These are phyloP conservation scores for Melanargia galathea DNA, from an alignment of 2,888 invertebrate species.

Conservation along the genomic window DNA sequence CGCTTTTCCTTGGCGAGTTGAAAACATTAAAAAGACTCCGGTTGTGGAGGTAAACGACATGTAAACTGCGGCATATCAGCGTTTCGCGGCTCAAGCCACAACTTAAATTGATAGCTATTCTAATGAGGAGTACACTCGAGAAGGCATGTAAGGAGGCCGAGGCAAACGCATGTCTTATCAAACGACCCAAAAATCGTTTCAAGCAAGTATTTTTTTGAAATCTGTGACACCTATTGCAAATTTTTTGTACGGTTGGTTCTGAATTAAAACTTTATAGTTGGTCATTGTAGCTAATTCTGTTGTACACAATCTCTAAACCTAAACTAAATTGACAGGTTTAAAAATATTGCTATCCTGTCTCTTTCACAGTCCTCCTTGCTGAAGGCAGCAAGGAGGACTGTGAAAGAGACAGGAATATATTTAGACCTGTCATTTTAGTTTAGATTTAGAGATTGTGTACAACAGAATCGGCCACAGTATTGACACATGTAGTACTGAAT, in stretches of 20 bases:
- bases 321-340: no score
- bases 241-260: not conserved
- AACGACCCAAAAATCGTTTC: conserved; percentile 37
- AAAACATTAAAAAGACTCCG: conserved; percentile 55
- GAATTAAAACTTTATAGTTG: not conserved
- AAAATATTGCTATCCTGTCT: no score
- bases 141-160: conserved; percentile 73
- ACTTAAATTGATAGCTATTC: conserved; percentile 79
- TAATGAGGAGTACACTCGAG: conserved; percentile 69
- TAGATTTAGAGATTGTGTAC: no score
- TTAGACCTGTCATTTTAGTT: no score
- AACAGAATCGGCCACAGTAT: no score
- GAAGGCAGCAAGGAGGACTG: no score
- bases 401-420: no score
- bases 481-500: no score
- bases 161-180: conserved; percentile 54
- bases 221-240: conserved; percentile 15
- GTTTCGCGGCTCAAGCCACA: conserved; percentile 76
- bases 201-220: conserved; percentile 29
- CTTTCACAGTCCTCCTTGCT: no score
- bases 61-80: conserved; percentile 71
- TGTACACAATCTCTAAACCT: no score
- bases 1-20: conserved; percentile 61
- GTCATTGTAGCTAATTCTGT: no score
- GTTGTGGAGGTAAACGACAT: conserved; percentile 76